Evolutionary conservation across 92 coral and sea anemone genomes (phyloP), one percentile per base, ranked within the genome.

Genomic region (Porites evermanni): DNA sequence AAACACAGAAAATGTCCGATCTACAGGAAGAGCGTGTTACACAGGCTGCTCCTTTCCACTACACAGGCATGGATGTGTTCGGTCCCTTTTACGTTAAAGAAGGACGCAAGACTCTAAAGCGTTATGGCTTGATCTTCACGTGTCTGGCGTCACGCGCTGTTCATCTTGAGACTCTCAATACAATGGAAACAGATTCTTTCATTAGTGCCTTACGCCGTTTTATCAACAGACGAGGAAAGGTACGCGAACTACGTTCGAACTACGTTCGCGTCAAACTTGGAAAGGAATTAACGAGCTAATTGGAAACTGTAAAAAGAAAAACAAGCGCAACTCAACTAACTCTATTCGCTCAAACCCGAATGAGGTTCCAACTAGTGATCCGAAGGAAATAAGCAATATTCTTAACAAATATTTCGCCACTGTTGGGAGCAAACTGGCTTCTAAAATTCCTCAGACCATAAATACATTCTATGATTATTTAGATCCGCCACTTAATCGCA

Each of bases 41-140:
- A n/a, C 60, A 51, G 23, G 66, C 89, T 4, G 64, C 88, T 21
- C 88, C 82, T 11, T 85, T 85, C 64, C 72, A 64, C 29, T 52
- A 79, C 75, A 47, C 70, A 64, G 90, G 90, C 23, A 63, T 72
- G 67, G 90, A 90, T 63, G 73, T 85, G n/a, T 85, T 80, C 59
- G 89, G 89, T 18, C 92, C 92, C 6, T 78, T 84, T 61, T 72
- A 58, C 53, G 70, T 90, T 6, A 90, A 80, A 60, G 87, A 87
- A 80, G 93, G 93, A 8, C 87, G 87, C n/a, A 52, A 79, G 29
- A 64, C 77, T 6, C 76, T 80, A 56, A 89, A 85, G 79, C 61
- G 86, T 64, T 26, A 26, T 26, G 89, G 92, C 38, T 61, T 53
- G 12, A 53, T 88, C 51, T 75, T 88, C 77, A 75, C 79, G 4